Conservation (phyloP, 2,113 vertebrate genomes). For the Sturnira hondurensis region DNA sequence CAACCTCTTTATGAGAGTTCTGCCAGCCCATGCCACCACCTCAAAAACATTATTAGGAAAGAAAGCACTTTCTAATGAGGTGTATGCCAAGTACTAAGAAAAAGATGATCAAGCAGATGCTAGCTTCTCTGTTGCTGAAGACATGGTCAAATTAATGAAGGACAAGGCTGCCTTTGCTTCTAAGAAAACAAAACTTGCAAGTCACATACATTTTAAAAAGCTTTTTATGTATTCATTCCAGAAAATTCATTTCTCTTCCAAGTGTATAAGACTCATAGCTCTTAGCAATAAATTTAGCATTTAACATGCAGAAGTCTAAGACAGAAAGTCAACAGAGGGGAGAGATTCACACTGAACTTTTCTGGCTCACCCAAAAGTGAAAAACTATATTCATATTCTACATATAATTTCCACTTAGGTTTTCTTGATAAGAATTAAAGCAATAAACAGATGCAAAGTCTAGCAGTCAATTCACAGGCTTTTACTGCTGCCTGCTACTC, state of each 20-base stretch:
- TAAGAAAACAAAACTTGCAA: slow-evolving; percentile 27
- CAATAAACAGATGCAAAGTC: slow-evolving; percentile 1
- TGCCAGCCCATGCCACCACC: not conserved
- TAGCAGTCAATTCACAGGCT: not conserved
- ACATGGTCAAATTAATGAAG: not conserved
- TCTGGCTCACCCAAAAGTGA: slow-evolving; percentile 23
- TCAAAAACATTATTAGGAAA: not conserved
- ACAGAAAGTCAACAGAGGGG: slow-evolving; percentile 47
- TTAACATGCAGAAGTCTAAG: slow-evolving; percentile 46
- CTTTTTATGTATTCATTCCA: slow-evolving; percentile 35
- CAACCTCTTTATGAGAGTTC: not conserved
- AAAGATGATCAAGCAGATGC: not conserved
- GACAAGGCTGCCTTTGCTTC: not conserved
- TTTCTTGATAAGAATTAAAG: slow-evolving; percentile 39
- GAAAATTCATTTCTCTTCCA: slow-evolving; percentile 55
- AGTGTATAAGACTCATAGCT: slow-evolving; percentile 33
- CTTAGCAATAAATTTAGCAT: slow-evolving; percentile 52
- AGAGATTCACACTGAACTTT: slow-evolving; percentile 21
- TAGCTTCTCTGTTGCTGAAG: not conserved
- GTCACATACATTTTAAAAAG: slow-evolving; percentile 40
- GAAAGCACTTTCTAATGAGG: not conserved
- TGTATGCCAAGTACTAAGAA: not conserved
- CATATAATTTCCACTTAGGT: not conserved
- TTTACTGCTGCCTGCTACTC: not conserved
- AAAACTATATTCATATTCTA: not conserved